phyloP scores from a whole-genome alignment of 2,888 invertebrate genomes.

The Creontiades dilutus region DNA sequence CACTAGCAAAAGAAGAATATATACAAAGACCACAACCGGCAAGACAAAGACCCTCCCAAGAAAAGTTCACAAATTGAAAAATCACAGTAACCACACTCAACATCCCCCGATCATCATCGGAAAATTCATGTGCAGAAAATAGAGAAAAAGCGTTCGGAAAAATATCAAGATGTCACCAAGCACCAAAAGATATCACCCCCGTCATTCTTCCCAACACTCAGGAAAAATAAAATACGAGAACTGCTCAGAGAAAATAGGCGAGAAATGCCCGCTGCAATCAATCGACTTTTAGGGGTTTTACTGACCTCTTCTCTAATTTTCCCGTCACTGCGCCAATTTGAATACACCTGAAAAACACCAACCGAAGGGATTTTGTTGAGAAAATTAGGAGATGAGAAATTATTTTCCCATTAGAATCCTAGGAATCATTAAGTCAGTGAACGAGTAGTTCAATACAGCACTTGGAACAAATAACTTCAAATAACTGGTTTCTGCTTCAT shows the following conservation, averaged over 20 bases:
- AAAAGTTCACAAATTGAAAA: conserved; percentile 23
- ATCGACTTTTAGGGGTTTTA: conserved; percentile 30
- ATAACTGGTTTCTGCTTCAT: too few species aligned
- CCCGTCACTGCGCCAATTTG: conserved; percentile 69
- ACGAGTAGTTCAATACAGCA: background rate
- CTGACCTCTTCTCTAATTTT: conserved; percentile 59
- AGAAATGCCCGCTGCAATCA: conserved; percentile 4
- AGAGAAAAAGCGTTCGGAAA: conserved; percentile 30
- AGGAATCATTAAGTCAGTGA: conserved; percentile 10
- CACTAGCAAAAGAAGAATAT: background rate
- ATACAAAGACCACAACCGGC: conserved; percentile 12
- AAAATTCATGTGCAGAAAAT: conserved; percentile 47
- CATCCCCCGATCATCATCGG: background rate
- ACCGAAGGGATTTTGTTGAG: conserved; percentile 37
- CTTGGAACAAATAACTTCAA: too few species aligned
- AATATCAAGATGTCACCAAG: conserved; percentile 47
- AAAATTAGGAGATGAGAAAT: background rate
- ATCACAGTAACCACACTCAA: background rate
- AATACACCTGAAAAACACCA: conserved; percentile 65
- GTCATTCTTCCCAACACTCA: conserved; percentile 51
- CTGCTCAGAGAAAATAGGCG: conserved; percentile 2
- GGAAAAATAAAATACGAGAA: conserved; percentile 10
- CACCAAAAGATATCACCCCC: conserved; percentile 42
- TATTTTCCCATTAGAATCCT: background rate
- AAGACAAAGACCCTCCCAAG: conserved; percentile 9